These are phyloP conservation scores for Aphidoletes aphidimyza DNA, from an alignment of 2,888 invertebrate species.

Conservation along the genomic window DNA sequence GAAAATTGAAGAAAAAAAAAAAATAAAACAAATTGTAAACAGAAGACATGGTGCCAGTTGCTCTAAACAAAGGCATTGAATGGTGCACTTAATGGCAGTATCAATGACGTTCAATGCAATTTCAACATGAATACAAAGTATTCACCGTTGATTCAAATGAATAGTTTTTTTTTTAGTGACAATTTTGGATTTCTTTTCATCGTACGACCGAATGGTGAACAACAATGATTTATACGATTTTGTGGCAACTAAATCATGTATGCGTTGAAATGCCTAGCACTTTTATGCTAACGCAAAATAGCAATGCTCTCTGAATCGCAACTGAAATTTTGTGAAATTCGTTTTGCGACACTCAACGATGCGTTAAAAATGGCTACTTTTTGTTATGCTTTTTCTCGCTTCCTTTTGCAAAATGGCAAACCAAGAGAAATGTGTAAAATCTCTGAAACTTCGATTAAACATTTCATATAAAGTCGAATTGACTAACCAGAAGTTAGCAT, in stretches of 20 bases:
- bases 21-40: background rate
- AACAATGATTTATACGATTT: background rate
- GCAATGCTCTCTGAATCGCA: background rate
- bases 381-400: background rate
- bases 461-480: constrained; percentile 7
- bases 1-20: background rate
- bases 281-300: background rate
- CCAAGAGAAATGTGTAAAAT: background rate
- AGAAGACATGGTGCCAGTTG: background rate
- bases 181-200: constrained; percentile 9
- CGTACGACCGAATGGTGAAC: background rate
- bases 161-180: background rate
- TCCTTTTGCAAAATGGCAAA: no score
- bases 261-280: constrained; percentile 1
- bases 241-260: background rate
- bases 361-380: background rate
- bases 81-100: no score
- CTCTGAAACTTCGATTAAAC: constrained; percentile 8
- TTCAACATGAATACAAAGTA: background rate
- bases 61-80: background rate
- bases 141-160: background rate
- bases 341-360: background rate
- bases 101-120: background rate
- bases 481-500: no score
- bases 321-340: no score